Base-by-base conservation (phyloP, 1,140 invertebrate genomes). In the Temnothorax curvispinosus region DNA sequence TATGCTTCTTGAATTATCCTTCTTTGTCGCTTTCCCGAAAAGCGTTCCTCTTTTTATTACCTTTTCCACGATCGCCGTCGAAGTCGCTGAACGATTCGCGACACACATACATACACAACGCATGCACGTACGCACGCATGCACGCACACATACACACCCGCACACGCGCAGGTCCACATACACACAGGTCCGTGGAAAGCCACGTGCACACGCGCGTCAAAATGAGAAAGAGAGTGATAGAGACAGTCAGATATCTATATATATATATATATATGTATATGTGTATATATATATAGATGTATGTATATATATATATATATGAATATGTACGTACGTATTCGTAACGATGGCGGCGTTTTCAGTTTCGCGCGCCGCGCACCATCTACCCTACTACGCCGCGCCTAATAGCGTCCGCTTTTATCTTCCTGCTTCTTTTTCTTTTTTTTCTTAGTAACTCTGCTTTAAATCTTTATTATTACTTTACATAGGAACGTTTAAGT, bases 401-500 rank as follows among this genome's bases (percentile, higher is more conserved):
- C 72, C 78, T 84, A 85, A 75, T 77, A 85, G 80, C 47, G 81
- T 85, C 84, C 86, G 77, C 87, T 80, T 80, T 69, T 74, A 76
- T 85, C 85, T 54, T 77, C 47, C 44, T 65, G 15, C 72, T 62
- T 75, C 15, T 80, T 72, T 60, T 77, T 69, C 41, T 81, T 82
- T 88, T 54, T 87, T 89, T 62, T 80, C 75, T 93, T 93, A 93
- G 92, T 93, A 92, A 93, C 91, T 87, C 82, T 89, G 85, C 62
- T 88, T 77, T 93, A 90, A 91, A 93, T 91, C 89, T 93, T 94
- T 93, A 94, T 95, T 94, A 94, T 95, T 94, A 95, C 94, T 95
- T 95, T 95, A 95, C 94, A 95, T 95, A 95, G 94, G 94, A 95
- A 95, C 94, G 94, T 95, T 95, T 94, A 94, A 91, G 93, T 94